A percentile compares a stretch with the other conserved stretches of the same genome.
Evolutionary conservation across 2,888 invertebrate species (phyloP).

Genomic region (Napeogenes inachia): DNA sequence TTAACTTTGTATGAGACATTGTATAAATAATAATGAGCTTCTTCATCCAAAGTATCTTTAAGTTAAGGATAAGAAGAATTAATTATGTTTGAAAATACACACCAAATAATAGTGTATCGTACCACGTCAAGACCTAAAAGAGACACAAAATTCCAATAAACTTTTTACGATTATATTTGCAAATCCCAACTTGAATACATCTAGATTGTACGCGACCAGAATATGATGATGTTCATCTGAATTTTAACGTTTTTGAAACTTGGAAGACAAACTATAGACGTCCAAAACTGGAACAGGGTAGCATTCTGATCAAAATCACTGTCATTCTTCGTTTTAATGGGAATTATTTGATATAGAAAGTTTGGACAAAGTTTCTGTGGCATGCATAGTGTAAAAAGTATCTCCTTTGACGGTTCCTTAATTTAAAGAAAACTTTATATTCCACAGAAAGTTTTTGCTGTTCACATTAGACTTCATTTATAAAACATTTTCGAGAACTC

Average conservation of each 20-base stretch:
- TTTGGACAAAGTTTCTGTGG: background rate
- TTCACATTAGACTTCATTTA: no score
- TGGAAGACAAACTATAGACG: background rate
- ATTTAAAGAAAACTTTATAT: background rate
- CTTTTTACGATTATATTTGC: constrained; percentile 3
- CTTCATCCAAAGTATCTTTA: background rate
- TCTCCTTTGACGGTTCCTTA: background rate
- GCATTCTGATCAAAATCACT: constrained; percentile 3
- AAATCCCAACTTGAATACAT: constrained; percentile 1
- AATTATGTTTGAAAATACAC: background rate
- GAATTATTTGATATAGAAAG: background rate
- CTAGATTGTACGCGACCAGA: background rate
- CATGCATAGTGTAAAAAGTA: constrained; percentile 3
- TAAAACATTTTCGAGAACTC: no score
- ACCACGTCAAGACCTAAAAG: background rate
- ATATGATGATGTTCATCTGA: constrained; percentile 4
- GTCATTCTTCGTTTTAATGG: constrained; percentile 3
- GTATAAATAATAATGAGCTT: background rate
- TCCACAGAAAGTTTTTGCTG: no score
- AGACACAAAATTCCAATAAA: background rate
- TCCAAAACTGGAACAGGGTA: constrained; percentile 5
- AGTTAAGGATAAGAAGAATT: no score
- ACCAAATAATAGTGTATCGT: background rate
- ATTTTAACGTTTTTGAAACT: constrained; percentile 2
- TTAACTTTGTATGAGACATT: background rate